phyloP scores from a whole-genome alignment of 2,113 vertebrate genomes.

The Heterochromis multidens region DNA sequence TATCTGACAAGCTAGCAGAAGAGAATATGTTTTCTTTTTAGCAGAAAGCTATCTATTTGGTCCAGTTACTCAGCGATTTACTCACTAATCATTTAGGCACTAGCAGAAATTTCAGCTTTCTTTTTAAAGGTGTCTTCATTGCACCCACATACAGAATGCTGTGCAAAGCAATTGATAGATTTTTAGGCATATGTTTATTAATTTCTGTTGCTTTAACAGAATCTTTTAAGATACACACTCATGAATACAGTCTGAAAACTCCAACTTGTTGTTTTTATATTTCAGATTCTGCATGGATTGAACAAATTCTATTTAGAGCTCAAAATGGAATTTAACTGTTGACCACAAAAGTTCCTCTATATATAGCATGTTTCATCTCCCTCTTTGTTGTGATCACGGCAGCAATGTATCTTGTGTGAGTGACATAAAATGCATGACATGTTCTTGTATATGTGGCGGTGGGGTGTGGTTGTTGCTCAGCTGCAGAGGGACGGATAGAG shows the following conservation, averaged over 20 bases:
- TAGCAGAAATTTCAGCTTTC: background rate
- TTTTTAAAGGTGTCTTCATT: background rate
- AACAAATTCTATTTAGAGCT: background rate
- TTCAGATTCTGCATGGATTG: background rate
- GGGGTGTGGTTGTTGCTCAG: background rate
- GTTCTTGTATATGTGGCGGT: background rate
- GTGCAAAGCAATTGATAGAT: background rate
- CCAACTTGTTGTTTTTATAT: background rate
- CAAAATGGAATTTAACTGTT: background rate
- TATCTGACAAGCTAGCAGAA: background rate
- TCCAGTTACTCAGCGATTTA: background rate
- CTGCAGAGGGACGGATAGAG: background rate
- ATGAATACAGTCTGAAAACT: background rate
- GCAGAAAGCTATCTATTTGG: background rate
- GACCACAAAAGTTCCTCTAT: background rate
- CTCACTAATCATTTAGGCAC: background rate
- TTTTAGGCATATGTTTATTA: background rate
- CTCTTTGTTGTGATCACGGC: background rate
- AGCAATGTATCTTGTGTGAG: background rate
- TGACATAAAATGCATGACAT: background rate
- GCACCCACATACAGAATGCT: background rate
- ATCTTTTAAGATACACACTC: no score
- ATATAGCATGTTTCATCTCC: background rate
- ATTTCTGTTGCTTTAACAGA: background rate
- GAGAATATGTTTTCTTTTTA: background rate